Evolutionary conservation across 2,113 vertebrate genomes (phyloP), one percentile per base, ranked within the genome.

Genomic region (Thymallus thymallus): DNA sequence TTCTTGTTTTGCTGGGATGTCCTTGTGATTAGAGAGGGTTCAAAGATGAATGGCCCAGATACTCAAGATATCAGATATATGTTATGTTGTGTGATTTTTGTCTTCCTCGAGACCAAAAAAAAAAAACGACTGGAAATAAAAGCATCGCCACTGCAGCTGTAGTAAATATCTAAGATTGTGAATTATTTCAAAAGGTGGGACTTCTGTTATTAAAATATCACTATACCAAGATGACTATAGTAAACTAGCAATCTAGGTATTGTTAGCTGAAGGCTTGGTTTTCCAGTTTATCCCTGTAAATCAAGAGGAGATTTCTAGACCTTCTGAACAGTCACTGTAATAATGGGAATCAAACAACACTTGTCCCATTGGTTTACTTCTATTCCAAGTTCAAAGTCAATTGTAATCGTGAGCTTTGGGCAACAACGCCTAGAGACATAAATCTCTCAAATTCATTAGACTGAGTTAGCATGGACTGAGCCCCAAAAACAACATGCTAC

Each of bases 401-500:
- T 26, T 68, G 77, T 75, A 80, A 77, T 67, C 66, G 16, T 60
- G 20, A 69, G 85, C 81, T 75, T 71, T 76, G 68, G 85, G 84
- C 48, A 51, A 78, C 83, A 22, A 74, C 23, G 78, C 85, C 90
- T 88, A 73, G 46, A 84, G 75, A 79, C 85, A 75, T 84, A 79
- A 82, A 77, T 86, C 80, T 82, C 79, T 73, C 56, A 3, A 0
- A 80, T 69, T 67, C 81, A 60, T 74, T 75, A 77, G 76, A 41
- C 35, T 41, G 35, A 48, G 76, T 82, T 85, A 61, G 68, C 78
- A 67, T 61, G 82, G 71, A 48, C 79, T 48, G 71, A 69, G 71
- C 80, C 48, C 84, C 88, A 87, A 88, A 85, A 88, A 88, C 84
- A 91, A 88, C 86, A 82, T 66, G 76, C 76, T 12, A 6, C 86